These are phyloP conservation scores for Naso thynnoides DNA, from an alignment of 2,797 vertebrate species.

Conservation along the genomic window DNA sequence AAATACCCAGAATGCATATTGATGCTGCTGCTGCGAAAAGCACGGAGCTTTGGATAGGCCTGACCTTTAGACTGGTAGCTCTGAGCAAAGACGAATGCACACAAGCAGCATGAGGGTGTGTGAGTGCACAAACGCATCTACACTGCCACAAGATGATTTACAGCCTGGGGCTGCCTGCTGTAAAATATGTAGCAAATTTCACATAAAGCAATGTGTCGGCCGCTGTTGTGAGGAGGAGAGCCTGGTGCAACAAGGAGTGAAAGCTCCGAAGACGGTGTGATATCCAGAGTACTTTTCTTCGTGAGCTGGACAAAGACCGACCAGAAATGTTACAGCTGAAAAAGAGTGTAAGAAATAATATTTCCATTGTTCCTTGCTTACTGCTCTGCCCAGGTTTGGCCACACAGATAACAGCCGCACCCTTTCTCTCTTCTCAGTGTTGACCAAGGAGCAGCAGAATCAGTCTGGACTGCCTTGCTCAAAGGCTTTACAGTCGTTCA, in stretches of 20 bases:
- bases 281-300: background rate
- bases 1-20: conserved; percentile 14
- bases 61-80: conserved; percentile 52
- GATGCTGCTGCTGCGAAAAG: conserved; percentile 14
- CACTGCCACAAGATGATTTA: conserved; percentile 64
- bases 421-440: background rate
- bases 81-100: conserved; percentile 35
- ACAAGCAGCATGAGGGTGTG: conserved; percentile 5
- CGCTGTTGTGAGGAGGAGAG: conserved; percentile 5
- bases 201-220: conserved; percentile 35
- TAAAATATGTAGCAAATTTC: conserved; percentile 49
- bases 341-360: too few relatives aligned
- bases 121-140: conserved; percentile 29
- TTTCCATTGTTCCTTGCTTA: conserved; percentile 3
- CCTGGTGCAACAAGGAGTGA: conserved; percentile 28
- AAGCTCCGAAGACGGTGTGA: conserved; percentile 34
- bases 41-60: conserved; percentile 2
- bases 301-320: background rate
- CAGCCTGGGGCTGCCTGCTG: conserved; percentile 17
- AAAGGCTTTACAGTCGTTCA: background rate
- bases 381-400: background rate
- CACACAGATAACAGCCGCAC: background rate
- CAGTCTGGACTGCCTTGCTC: background rate
- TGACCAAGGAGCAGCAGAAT: background rate
- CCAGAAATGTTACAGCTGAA: conserved; percentile 13